Evolutionary conservation across 2,888 invertebrate species (phyloP), one percentile per base, ranked within the genome.

Genomic region (Pammene fasciana): DNA sequence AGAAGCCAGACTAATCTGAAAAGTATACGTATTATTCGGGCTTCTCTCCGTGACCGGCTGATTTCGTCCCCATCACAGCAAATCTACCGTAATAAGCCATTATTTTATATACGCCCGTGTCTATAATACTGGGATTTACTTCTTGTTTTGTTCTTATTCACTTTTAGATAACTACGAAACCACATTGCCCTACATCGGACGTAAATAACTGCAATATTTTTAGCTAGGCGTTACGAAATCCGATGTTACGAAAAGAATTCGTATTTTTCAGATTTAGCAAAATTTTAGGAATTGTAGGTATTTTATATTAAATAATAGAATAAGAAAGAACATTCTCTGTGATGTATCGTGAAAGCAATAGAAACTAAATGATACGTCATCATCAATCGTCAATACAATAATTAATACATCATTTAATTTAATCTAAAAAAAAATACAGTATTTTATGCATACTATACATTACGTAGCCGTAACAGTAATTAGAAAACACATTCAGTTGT

Each of bases 41-140:
- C 64, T 68, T 52, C 36, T 41, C 50, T 56, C 64, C 68, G 43
- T 68, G 68, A 57, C 68, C 68, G 68, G 56, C 57, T 57, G 64
- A 68, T 64, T 68, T 64, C 52, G 56, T 64, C 57, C 68, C 68
- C 68, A 57, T 57, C 45, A 50, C 52, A 60, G 65, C 65, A 70
- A 70, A 65, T 70, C 65, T 70, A 70, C 68, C 68, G 68, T 65
- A 70, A 70, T 70, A 70, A 65, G 65, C 65, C 65, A 65, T 70
- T 70, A 65, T 70, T 70, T 70, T 70, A 70, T 70, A 70, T 70
- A 70, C 52, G 59, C 65, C 65, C 57, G 45, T 68, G 65, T 70
- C 68, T 48, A 70, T 70, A 70, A 60, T 59, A 60, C 68, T 59
- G 59, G 68, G 68, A 60, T 70, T 65, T 70, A 70, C 65, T 70